phyloP scores from a whole-genome alignment of 2,797 vertebrate genomes.

The Champsocephalus esox region DNA sequence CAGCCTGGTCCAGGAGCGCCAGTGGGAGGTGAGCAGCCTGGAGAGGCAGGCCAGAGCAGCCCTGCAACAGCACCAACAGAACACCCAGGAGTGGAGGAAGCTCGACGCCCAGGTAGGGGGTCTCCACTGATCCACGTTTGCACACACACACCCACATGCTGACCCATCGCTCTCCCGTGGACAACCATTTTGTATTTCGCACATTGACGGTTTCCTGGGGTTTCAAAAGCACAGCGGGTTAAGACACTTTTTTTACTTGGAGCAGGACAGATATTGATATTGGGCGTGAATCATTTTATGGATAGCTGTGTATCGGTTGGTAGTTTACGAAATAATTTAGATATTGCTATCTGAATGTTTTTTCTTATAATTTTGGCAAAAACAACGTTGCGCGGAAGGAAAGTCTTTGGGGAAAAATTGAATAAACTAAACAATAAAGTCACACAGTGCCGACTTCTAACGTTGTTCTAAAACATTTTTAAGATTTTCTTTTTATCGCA shows the following conservation, averaged over 20 bases:
- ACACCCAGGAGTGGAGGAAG: slow-evolving; percentile 92
- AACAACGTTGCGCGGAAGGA: neutral
- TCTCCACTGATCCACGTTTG: slow-evolving; percentile 72
- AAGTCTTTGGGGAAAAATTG: neutral
- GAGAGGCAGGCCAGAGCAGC: slow-evolving; percentile 90
- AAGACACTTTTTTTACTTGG: slow-evolving; percentile 46
- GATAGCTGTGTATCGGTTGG: slow-evolving; percentile 1
- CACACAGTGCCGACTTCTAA: slow-evolving; percentile 30
- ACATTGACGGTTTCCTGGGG: slow-evolving; percentile 62
- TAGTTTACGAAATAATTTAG: neutral
- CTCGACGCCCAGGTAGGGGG: slow-evolving; percentile 93
- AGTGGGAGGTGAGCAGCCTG: slow-evolving; percentile 91
- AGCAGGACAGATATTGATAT: slow-evolving; percentile 38
- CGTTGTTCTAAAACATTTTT: slow-evolving; percentile 15
- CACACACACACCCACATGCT: slow-evolving; percentile 38
- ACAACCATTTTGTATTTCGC: slow-evolving; percentile 74
- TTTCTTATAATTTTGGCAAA: slow-evolving; percentile 6
- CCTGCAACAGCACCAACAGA: slow-evolving; percentile 91
- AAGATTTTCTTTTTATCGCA: slow-evolving; percentile 42
- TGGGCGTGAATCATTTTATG: slow-evolving; percentile 13
- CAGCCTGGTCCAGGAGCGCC: slow-evolving; percentile 93
- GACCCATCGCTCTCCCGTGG: slow-evolving; percentile 65
- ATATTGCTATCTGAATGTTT: neutral
- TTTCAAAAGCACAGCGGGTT: slow-evolving; percentile 76
- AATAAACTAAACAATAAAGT: slow-evolving; percentile 10